Conservation (phyloP, 1,140 invertebrate genomes). For the Camponotus pennsylvanicus region DNA sequence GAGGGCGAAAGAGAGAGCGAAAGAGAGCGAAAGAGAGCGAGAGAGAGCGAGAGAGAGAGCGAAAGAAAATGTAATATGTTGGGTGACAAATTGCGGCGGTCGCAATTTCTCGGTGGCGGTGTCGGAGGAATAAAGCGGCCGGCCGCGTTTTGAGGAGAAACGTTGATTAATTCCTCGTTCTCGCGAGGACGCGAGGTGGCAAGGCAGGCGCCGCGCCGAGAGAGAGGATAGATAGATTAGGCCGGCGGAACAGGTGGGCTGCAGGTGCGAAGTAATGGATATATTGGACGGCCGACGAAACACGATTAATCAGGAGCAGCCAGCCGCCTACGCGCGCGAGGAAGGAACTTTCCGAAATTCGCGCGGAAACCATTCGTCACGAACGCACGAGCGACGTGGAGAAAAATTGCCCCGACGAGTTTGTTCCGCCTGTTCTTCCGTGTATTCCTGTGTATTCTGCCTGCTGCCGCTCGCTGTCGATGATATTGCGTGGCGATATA, state of each 20-base stretch:
- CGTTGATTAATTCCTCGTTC: conserved; percentile 71
- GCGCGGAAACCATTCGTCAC: conserved; percentile 57
- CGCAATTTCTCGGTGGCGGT: conserved; percentile 64
- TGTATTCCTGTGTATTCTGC: background rate
- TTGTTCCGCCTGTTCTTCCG: background rate
- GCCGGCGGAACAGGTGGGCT: conserved; percentile 50
- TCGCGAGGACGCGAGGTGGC: conserved; percentile 47
- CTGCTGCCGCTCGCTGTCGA: conserved; percentile 14
- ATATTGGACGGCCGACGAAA: conserved; percentile 60
- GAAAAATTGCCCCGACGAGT: conserved; percentile 51
- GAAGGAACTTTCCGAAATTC: conserved; percentile 59
- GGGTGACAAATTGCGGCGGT: conserved; percentile 67
- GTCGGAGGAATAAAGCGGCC: conserved; percentile 59
- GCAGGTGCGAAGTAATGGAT: conserved; percentile 65
- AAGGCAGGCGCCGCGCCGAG: background rate
- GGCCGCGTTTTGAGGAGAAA: conserved; percentile 45
- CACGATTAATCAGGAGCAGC: conserved; percentile 65
- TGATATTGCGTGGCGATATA: conserved; percentile 20
- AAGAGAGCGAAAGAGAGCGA: no score
- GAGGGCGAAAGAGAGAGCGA: no score
- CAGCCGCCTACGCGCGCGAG: conserved; percentile 7
- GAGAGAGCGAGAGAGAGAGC: background rate
- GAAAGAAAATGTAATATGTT: background rate
- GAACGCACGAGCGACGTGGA: conserved; percentile 45
- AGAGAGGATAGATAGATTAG: conserved; percentile 56